phyloP scores from a whole-genome alignment of 1,140 invertebrate genomes.

The Charaxes varanes region DNA sequence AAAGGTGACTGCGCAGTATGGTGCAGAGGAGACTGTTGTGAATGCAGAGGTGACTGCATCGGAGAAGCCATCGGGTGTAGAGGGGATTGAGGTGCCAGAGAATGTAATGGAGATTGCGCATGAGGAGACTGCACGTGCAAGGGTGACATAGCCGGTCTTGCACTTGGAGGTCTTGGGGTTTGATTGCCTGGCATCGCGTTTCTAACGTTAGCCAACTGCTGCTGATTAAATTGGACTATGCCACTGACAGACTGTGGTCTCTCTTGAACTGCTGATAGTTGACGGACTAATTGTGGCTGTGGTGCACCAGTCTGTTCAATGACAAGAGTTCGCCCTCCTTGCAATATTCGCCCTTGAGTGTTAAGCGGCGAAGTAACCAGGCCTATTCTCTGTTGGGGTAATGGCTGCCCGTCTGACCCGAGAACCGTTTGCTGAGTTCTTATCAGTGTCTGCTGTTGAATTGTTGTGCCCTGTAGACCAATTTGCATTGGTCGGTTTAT shows the following conservation, averaged over 20 bases:
- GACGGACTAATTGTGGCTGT: conserved; percentile 52
- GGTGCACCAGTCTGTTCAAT: conserved; percentile 54
- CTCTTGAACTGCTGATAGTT: conserved; percentile 43
- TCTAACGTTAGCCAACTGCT: conserved; percentile 64
- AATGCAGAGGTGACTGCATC: conserved; percentile 73
- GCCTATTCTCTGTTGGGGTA: conserved; percentile 56
- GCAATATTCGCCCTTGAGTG: conserved; percentile 46
- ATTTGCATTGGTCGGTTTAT: conserved; percentile 61
- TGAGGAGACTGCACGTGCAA: conserved; percentile 73
- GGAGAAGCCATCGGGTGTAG: conserved; percentile 72
- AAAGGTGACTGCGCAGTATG: conserved; percentile 74
- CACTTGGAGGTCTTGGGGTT: conserved; percentile 43
- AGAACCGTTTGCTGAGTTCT: conserved; percentile 55
- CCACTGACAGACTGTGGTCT: conserved; percentile 39
- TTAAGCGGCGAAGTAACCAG: conserved; percentile 55
- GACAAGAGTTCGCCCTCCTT: conserved; percentile 51
- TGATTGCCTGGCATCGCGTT: conserved; percentile 53
- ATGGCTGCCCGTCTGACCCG: conserved; percentile 46
- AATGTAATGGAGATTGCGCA: conserved; percentile 59
- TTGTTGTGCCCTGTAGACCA: conserved; percentile 40
- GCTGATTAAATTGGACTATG: conserved; percentile 51
- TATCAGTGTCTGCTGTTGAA: conserved; percentile 58
- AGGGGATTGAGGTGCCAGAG: conserved; percentile 73
- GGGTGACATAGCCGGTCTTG: conserved; percentile 54
- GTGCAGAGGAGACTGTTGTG: conserved; percentile 68